Conservation (phyloP, 2,113 vertebrate genomes). For the Dryoscopus gambensis region DNA sequence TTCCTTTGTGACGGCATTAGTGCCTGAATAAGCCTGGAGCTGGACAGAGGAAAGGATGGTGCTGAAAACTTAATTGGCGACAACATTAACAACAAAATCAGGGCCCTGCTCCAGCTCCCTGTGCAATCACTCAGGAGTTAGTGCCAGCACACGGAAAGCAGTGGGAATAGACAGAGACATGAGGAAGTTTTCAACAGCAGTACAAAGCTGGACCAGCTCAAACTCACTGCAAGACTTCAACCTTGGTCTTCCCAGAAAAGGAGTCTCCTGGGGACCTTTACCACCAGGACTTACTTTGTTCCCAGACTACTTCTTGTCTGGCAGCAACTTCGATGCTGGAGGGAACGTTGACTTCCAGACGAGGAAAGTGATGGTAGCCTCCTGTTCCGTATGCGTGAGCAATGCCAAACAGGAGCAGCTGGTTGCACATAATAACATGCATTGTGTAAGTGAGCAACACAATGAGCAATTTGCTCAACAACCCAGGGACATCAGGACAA, state of each 20-base stretch:
- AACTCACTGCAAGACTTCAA: neutral
- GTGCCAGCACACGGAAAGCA: neutral
- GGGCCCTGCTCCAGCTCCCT: neutral
- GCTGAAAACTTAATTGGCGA: constrained; percentile 50
- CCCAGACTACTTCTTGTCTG: constrained; percentile 2
- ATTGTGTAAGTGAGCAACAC: constrained; percentile 65
- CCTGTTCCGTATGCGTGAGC: constrained; percentile 18
- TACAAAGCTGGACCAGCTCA: neutral
- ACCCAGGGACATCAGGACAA: constrained; percentile 58
- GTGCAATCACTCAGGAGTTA: neutral
- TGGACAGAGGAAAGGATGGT: constrained; percentile 16
- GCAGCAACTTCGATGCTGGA: neutral
- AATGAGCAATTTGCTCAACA: constrained; percentile 67
- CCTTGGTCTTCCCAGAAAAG: neutral
- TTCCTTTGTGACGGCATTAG: constrained; percentile 1
- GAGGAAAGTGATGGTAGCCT: constrained; percentile 15
- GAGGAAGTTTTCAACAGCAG: neutral
- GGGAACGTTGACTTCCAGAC: neutral
- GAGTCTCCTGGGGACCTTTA: neutral
- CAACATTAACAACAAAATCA: neutral
- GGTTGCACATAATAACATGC: constrained; percentile 63
- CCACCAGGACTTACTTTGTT: neutral
- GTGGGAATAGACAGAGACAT: neutral
- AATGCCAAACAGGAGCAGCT: constrained; percentile 63
- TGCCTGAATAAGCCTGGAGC: neutral